Percentiles rank a stretch among this genome's conserved stretches.
Evolutionary conservation across 2,888 invertebrate species (phyloP).

Genomic region (Ornithoptera priamus): DNA sequence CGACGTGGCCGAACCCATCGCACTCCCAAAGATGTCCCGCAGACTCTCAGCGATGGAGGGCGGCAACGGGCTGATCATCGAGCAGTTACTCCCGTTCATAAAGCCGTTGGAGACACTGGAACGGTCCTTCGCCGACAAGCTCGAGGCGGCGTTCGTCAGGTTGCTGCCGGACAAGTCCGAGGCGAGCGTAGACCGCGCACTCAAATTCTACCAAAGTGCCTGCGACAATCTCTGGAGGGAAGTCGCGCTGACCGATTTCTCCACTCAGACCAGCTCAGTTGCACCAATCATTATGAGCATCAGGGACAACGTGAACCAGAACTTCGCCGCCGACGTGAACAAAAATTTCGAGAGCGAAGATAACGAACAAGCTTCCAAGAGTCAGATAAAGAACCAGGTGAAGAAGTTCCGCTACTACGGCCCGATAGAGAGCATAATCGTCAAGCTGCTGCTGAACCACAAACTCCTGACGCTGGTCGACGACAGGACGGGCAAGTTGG

Average conservation of each 20-base stretch:
- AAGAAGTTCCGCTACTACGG: slow-evolving; percentile 74
- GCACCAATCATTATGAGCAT: slow-evolving; percentile 76
- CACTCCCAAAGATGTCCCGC: slow-evolving; percentile 69
- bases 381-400: slow-evolving; percentile 57
- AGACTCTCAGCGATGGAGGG: slow-evolving; percentile 64
- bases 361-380: slow-evolving; percentile 58
- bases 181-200: slow-evolving; percentile 61
- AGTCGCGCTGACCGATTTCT: slow-evolving; percentile 57
- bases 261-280: slow-evolving; percentile 62
- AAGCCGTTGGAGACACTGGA: slow-evolving; percentile 64
- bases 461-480: slow-evolving; percentile 66
- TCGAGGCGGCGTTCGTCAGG: slow-evolving; percentile 59
- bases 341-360: slow-evolving; percentile 71
- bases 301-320: slow-evolving; percentile 73
- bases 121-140: slow-evolving; percentile 54
- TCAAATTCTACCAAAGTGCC: slow-evolving; percentile 62
- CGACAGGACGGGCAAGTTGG: slow-evolving; percentile 71
- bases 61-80: slow-evolving; percentile 58
- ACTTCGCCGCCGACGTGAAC: slow-evolving; percentile 66
- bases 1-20: slow-evolving; percentile 68
- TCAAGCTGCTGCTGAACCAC: slow-evolving; percentile 62
- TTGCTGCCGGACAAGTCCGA: slow-evolving; percentile 69
- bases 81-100: slow-evolving; percentile 51
- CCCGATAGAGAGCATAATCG: slow-evolving; percentile 64
- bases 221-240: slow-evolving; percentile 63